These are phyloP conservation scores for Drosophila willistoni DNA, from an alignment of 1,140 invertebrate species.

Conservation along the genomic window DNA sequence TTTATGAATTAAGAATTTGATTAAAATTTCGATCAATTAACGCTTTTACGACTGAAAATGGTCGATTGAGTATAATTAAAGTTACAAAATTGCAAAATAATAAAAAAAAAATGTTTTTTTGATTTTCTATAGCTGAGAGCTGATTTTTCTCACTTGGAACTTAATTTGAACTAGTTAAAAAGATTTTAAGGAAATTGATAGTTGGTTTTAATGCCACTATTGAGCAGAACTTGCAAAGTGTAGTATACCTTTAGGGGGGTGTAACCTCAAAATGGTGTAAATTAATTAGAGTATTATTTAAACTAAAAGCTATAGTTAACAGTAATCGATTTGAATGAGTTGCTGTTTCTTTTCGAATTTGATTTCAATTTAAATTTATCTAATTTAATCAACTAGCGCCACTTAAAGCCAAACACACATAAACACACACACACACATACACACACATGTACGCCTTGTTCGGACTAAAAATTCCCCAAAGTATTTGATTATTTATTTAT, in stretches of 20 bases:
- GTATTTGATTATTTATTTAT: slow-evolving; percentile 52
- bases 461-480: slow-evolving; percentile 27
- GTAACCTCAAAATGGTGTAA: background rate
- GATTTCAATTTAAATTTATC: slow-evolving; percentile 1
- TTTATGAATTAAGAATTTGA: background rate
- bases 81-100: too few species aligned
- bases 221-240: background rate
- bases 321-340: too few species aligned
- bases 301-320: too few species aligned
- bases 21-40: background rate
- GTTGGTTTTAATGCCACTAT: too few species aligned
- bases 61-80: too few species aligned
- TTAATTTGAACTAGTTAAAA: too few species aligned
- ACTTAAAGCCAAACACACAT: slow-evolving; percentile 37
- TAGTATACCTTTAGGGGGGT: background rate
- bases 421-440: background rate
- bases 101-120: too few species aligned
- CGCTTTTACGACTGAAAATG: too few species aligned
- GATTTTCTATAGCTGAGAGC: too few species aligned
- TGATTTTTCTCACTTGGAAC: too few species aligned
- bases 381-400: slow-evolving; percentile 13
- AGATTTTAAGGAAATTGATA: too few species aligned
- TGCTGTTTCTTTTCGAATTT: background rate
- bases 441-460: background rate
- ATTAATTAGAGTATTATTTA: too few species aligned